Evolutionary conservation across 2,888 invertebrate species (phyloP), one percentile per base, ranked within the genome.

Genomic region (Tipula lateralis): DNA sequence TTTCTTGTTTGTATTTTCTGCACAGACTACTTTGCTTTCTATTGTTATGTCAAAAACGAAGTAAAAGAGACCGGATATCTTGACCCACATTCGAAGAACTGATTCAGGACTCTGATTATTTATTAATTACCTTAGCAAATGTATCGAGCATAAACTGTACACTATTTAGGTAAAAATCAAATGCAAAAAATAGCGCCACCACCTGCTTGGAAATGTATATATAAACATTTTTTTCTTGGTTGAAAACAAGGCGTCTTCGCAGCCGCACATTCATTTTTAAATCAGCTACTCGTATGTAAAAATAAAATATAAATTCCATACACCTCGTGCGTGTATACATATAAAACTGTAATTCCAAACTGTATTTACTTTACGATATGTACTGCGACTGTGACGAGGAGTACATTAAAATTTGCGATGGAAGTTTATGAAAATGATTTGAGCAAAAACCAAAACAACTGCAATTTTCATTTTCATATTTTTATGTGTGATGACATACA

Each of bases 401-500:
- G 66, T 24, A 66, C 66, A 66, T 66, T 66, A 66, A 66, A 66
- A 66, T 66, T 66, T 66, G 24, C 24, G 24, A 66, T 66, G 66
- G 24, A 50, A 50, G 16, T 50, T 50, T 50, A 50, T 50, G 16
- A 50, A 66, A 66, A 24, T 66, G 24, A 66, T n/a, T n/a, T n/a
- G n/a, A 66, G 9, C 66, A 66, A 66, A 66, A 39, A n/a, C n/a
- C n/a, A 66, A 66, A 66, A 66, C 66, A 66, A 66, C 66, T 66
- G 66, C 24, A 66, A 66, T 66, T 66, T 66, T 66, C 66, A 66
- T 66, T 24, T 66, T 66, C 66, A 66, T 66, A 66, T 66, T 66
- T 66, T 66, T 66, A 66, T 66, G 66, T 19, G 24, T 66, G 24
- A 24, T 66, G 66, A 66, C 66, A 66, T 66, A 66, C 66, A 66